Evolutionary conservation across 1,140 invertebrate species (phyloP), one percentile per base, ranked within the genome.

Genomic region (Teleopsis dalmanni): DNA sequence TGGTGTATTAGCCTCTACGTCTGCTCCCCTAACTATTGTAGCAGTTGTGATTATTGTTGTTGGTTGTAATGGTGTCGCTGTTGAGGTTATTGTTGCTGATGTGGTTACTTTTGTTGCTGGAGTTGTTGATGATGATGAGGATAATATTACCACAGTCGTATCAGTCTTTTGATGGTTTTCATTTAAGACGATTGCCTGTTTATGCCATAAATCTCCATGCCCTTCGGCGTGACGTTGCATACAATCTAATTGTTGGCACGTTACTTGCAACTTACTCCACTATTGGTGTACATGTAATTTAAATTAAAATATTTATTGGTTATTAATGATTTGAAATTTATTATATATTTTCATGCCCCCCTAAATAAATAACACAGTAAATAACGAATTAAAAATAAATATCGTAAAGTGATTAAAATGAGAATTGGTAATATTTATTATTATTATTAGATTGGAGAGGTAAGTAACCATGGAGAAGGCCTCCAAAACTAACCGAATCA

Each of bases 201-300:
- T 62, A 14, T 57, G 66, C 65, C 65, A 70, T 48, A 70, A 65
- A 59, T 69, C 59, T 11, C 62, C 62, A 59, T 62, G 63, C 41
- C 65, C 65, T 52, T 69, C 65, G 54, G 65, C 65, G 47, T 70
- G 65, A 37, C 62, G 60, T 48, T 66, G 63, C 62, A 70, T 65
- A 52, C 66, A 70, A 55, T 70, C 62, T 55, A 65, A 58, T 64
- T 68, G 66, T 54, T 70, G 66, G 54, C 65, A 65, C 57, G 66
- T 67, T 54, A 64, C 53, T 62, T 65, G 59, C 52, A 70, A 61
- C 58, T 70, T 67, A 48, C 63, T 68, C 67, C 67, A 70, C 67
- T 70, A 27, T n/a, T n/a, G n/a, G n/a, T n/a, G n/a, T n/a, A n/a
- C n/a, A n/a, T n/a, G n/a, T n/a, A n/a, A n/a, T n/a, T n/a, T n/a